Percentiles rank a stretch among this genome's conserved stretches.
phyloP scores from a whole-genome alignment of 2,888 invertebrate species.

The Agrypnus murinus region DNA sequence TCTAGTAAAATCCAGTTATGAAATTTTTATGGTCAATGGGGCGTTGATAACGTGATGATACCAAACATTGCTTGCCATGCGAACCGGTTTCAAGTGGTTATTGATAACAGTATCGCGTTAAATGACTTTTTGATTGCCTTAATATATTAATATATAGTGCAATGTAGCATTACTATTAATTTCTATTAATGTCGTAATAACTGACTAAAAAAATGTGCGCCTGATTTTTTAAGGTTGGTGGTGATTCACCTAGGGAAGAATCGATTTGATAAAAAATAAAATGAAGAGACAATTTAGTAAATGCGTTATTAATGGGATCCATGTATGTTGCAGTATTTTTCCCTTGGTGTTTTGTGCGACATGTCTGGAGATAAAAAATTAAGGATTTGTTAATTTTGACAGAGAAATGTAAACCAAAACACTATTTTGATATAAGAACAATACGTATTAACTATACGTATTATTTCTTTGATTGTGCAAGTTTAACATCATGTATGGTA shows the following conservation, averaged over 20 bases:
- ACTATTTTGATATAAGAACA: neutral
- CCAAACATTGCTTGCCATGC: constrained; percentile 63
- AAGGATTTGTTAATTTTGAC: constrained; percentile 22
- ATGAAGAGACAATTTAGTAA: neutral
- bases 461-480: neutral
- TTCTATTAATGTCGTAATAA: neutral
- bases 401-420: constrained; percentile 12
- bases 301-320: neutral
- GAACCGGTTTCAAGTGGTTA: constrained; percentile 64
- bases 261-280: neutral
- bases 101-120: constrained; percentile 37
- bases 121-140: constrained; percentile 31
- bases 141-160: neutral
- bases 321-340: constrained; percentile 5
- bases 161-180: constrained; percentile 18
- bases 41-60: constrained; percentile 68
- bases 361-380: constrained; percentile 33
- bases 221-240: neutral
- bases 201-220: neutral
- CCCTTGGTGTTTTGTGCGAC: neutral
- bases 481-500: too few relatives aligned
- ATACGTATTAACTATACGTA: neutral
- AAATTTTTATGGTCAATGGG: constrained; percentile 77
- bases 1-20: constrained; percentile 75
- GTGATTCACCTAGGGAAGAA: neutral